Percentiles rank a stretch among this genome's conserved stretches.
phyloP scores from a whole-genome alignment of 2,888 invertebrate genomes.

The Drosophila melanocephala region DNA sequence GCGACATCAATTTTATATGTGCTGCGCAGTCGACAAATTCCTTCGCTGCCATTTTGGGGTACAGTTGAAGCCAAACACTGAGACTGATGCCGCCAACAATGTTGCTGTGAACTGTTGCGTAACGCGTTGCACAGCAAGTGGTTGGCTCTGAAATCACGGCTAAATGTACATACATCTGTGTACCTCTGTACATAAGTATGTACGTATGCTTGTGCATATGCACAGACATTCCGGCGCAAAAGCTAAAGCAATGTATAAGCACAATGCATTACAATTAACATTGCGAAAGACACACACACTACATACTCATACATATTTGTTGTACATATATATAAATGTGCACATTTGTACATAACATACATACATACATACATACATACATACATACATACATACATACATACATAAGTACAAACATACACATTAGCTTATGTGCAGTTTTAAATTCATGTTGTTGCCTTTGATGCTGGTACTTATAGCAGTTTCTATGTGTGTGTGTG shows the following conservation, averaged over 20 bases:
- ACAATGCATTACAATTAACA: conserved; percentile 1
- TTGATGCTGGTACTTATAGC: neutral
- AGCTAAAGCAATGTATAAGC: neutral
- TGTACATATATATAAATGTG: neutral
- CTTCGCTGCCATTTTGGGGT: conserved; percentile 6
- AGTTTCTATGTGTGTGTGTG: neutral
- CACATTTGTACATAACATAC: neutral
- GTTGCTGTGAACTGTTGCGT: conserved; percentile 15
- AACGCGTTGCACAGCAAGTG: conserved; percentile 15
- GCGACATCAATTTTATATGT: neutral
- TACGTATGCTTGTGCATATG: neutral
- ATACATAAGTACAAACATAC: neutral
- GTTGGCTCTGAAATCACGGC: conserved; percentile 7
- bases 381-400: neutral
- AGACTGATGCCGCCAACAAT: neutral
- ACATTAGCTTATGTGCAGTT: neutral
- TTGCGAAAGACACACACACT: neutral
- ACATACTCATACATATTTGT: neutral
- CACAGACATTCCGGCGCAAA: neutral
- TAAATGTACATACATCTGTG: neutral
- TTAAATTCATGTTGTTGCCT: neutral
- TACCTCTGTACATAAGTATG: neutral
- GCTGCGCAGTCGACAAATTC: neutral
- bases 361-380: neutral
- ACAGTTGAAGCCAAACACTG: conserved; percentile 16